A percentile compares a stretch with the other conserved stretches of the same genome.
phyloP scores from a whole-genome alignment of 2,113 vertebrate genomes.

The Nettapus auritus region DNA sequence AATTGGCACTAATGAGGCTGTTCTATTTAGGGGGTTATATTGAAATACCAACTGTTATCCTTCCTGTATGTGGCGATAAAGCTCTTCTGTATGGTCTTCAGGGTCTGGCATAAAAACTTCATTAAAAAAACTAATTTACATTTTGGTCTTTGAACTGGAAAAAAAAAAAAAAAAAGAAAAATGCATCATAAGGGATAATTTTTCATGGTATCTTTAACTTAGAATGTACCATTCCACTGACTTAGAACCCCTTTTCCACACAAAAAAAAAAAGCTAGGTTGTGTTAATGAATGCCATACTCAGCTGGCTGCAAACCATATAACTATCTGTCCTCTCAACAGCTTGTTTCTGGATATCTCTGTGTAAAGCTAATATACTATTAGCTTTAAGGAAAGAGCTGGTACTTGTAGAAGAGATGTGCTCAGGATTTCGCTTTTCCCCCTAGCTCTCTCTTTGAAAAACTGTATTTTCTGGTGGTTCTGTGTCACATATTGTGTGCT shows the following conservation, averaged over 20 bases:
- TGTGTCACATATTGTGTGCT: not conserved
- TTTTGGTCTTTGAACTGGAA: not conserved
- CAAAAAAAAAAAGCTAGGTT: not conserved
- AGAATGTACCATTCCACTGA: not conserved
- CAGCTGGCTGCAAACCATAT: not conserved
- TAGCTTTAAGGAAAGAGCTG: not conserved
- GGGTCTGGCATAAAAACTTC: not conserved
- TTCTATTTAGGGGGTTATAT: not conserved
- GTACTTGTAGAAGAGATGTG: not conserved
- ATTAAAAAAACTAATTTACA: not conserved
- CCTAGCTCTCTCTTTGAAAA: not conserved
- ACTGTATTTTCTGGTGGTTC: fast-evolving
- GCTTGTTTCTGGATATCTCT: not conserved
- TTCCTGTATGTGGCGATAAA: not conserved
- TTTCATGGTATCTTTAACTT: not conserved
- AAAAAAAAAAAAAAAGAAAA: not conserved
- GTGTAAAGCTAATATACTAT: not conserved
- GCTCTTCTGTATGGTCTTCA: not conserved
- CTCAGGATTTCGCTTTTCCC: not conserved
- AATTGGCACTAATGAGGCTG: not conserved
- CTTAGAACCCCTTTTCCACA: not conserved
- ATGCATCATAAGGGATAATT: not conserved
- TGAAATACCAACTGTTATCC: not conserved
- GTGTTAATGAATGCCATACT: not conserved
- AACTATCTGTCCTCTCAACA: not conserved